Base-by-base conservation (phyloP, 2,113 vertebrate species). In the Phalacrocorax carbo region DNA sequence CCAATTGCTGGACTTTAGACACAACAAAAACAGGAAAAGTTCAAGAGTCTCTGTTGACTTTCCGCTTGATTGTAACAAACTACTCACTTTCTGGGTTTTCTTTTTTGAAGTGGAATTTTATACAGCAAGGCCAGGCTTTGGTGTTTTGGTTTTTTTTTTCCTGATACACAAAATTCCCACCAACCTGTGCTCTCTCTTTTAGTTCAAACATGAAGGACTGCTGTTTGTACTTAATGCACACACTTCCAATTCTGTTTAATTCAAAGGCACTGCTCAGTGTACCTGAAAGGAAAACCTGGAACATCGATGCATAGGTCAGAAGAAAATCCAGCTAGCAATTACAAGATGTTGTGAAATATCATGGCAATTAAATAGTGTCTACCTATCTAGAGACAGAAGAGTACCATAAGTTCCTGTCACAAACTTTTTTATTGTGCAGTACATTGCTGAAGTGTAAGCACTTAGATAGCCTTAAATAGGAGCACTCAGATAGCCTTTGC, bases 1-100 rank as follows among this genome's bases (percentile, higher is more conserved):
- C 73, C 51, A 90, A 64, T 96, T 94, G 85, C 96, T 95, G 95
- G 91, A 96, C 82, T 80, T 94, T 77, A 97, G 95, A 97, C 96
- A 94, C 94, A 97, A 97, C 96, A 97, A 96, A 97, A 97, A 95
- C 96, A 96, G 95, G 96, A 97, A 97, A 95, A 97, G 86, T 97
- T 97, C 82, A 93, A 95, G 89, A 96, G 95, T 97, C 93, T 97
- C 93, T 93, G 91, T 93, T 94, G 95, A 95, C 88, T 96, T 96
- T 97, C 95, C 87, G 89, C 94, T 96, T 96, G 94, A 97, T 83
- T 95, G 71, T 90, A 95, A 95, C 84, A 94, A 96, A 96, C 89
- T 97, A 66, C 94, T 91, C 64, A 64, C 82, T 97, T 96, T 97
- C 81, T 95, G 89, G 19, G 58, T 87, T 95, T 94, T 91, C 81